Evolutionary conservation across 23 tunicate genomes (phyloP), one percentile per base, ranked within the genome.

Genomic region (Corella eumyota): DNA sequence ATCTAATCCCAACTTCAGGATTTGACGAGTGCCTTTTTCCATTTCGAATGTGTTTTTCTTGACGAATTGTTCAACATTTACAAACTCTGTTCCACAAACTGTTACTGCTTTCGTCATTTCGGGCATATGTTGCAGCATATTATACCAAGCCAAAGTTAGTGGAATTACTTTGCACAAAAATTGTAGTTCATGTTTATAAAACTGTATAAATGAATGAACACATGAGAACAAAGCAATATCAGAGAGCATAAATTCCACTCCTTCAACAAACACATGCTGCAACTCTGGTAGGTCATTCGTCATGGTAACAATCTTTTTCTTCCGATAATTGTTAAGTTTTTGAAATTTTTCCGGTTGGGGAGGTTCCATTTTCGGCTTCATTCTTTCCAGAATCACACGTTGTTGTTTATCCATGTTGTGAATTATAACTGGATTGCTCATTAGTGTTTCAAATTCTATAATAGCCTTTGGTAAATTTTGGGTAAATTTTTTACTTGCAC

Each of bases 371-470:
- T 45, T 30, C 0, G 46, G 37, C 22, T 68, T 53, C 29, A 73
- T 52, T 58, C 45, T 58, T 30, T 83, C 64, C 13, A 93, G 31
- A 31, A 93, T 59, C 25, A 68, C 61, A 48, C 99, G 40, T 69
- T 93, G 99, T 36, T 72, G 36, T 59, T 93, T 93, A 64, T 93
- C 99, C 58, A 64, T 67, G 59, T 93, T 93, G 77, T 93, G 99
- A 11, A 85, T 88, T 9, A 75, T 67, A 6, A 93, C 72, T 0
- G 99, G 99, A 50, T 74, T 66, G 17, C 45, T 31, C 66, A 93
- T 25, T 7, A 83, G 45, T 0, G 25, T 24, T 57, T 93, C 95
- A 40, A 83, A 62, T 9, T 59, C 34, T 1, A 23, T 6, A 28
- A 92, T 32, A 6, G 76, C n/a, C n/a, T n/a, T n/a, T n/a, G n/a